Evolutionary conservation across 2,888 invertebrate species (phyloP), one percentile per base, ranked within the genome.

Genomic region (Gymnoscelis rufifasciata): DNA sequence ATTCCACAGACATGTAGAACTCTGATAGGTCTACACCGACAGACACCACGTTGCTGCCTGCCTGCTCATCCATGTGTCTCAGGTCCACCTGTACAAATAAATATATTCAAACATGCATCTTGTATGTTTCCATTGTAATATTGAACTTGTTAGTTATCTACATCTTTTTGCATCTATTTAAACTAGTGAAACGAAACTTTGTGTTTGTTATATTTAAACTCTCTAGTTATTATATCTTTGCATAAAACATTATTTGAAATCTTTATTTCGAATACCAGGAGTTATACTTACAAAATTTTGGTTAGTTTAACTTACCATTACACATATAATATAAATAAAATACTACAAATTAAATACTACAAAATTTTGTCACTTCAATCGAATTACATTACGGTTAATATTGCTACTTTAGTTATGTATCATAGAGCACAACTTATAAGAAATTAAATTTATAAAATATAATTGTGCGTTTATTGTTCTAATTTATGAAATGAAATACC

Each of bases 1-100:
- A 99, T 87, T 99, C 98, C 43, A 98, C 98, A 54, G 97, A 97
- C 92, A 95, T 96, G 89, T 99, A 99, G 90, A 98, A 99, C 88
- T 98, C 98, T 43, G 96, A 95, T 57, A 99, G 91, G 86, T 99
- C 99, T 51, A 99, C 97, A 42, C 98, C 98, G 52, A 96, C 94
- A 49, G 95, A 95, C 56, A 97, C 96, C 63, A 95, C 91, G 79
- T 95, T 95, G 79, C 96, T 95, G 64, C 95, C 95, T 37, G 93
- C 92, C 70, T 94, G 92, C 84, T 97, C 96, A 74, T 97, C 96
- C 93, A 96, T 95, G 74, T 97, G 96, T 66, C 97, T 90, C 72
- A 97, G 89, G 84, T 97, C 96, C 80, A 97, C 97, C 97, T 97
- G 89, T 57, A 66, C 68, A 74, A 70, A 73, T 48, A 62, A 49